Conservation (phyloP, 2,113 vertebrate genomes). For the Vulpes lagopus region DNA sequence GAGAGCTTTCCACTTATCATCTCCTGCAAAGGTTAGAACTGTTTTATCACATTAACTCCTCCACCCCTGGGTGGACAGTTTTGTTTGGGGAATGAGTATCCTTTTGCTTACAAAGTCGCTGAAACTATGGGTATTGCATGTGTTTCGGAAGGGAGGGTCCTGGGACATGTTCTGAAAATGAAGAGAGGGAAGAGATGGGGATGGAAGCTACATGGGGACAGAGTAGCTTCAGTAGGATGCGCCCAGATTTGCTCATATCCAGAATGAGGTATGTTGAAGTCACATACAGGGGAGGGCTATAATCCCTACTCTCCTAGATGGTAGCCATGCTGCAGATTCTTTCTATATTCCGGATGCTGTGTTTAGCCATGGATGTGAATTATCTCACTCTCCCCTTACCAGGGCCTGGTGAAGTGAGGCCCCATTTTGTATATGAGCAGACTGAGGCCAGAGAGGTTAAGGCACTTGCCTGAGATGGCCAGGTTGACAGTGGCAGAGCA, state of each 20-base stretch:
- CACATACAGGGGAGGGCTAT: background rate
- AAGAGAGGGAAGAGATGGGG: background rate
- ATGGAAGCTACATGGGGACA: background rate
- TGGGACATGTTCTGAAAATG: background rate
- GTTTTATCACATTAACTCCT: background rate
- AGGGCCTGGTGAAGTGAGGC: background rate
- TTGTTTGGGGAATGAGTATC: background rate
- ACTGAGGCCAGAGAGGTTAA: background rate
- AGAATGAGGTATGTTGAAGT: background rate
- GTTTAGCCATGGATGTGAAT: background rate
- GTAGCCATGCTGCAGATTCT: background rate
- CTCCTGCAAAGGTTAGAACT: background rate
- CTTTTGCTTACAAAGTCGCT: background rate
- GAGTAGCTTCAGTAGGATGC: background rate
- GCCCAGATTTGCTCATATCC: background rate
- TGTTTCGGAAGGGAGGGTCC: background rate
- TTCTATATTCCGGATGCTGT: background rate
- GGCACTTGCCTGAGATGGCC: background rate
- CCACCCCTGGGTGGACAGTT: background rate
- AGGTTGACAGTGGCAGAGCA: background rate
- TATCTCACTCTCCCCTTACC: background rate
- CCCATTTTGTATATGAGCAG: background rate
- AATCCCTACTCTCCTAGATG: background rate
- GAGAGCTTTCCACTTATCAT: background rate
- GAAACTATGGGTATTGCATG: background rate